Evolutionary conservation across 2,888 invertebrate species (phyloP), one percentile per base, ranked within the genome.

Genomic region (Holacanthella duospinosa): DNA sequence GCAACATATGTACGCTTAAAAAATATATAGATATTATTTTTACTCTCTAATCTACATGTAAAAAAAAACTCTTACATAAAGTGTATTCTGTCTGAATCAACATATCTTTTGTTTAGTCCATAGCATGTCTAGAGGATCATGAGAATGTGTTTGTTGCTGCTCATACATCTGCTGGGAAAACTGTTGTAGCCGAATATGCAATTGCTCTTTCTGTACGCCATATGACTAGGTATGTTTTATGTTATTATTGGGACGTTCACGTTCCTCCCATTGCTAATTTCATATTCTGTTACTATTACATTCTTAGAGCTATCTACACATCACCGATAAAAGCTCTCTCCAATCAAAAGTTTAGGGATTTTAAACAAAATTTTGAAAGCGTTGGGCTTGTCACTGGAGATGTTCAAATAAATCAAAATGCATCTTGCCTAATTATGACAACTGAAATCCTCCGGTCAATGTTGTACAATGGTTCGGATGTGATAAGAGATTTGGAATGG

Each of bases 251-350:
- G 12, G 61, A 19, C 19, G 21, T 24, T 43, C 26, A 9, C 16
- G 19, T 12, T 43, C 25, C 19, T 25, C 9, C n/a, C 16, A 59
- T 59, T 21, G 6, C 16, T 16, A 58, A 1, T 12, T 24, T 26
- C 21, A 57, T 36, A 16, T 2, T 25, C 43, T n/a, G n/a, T n/a
- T 3, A 25, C 6, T 24, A 24, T 26, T 56, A 12, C 9, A 26
- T 56, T 56, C 25, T 60, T 74, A 85, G 90, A 74, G 84, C 90
- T 1, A 89, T 99, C 68, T 99, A 99, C 78, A 99, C 99, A 0
- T 97, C 97, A 0, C 99, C 99, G 0, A 97, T 99, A 70, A 99
- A 99, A 80, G 99, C 99, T 0, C 79, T 99, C 1, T 99, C 97
- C 0, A 99, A 99, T 80, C 99, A 99, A 77, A 99, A 99, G 77